Conservation (phyloP, 2,797 vertebrate genomes). For the Hydrolagus colliei region DNA sequence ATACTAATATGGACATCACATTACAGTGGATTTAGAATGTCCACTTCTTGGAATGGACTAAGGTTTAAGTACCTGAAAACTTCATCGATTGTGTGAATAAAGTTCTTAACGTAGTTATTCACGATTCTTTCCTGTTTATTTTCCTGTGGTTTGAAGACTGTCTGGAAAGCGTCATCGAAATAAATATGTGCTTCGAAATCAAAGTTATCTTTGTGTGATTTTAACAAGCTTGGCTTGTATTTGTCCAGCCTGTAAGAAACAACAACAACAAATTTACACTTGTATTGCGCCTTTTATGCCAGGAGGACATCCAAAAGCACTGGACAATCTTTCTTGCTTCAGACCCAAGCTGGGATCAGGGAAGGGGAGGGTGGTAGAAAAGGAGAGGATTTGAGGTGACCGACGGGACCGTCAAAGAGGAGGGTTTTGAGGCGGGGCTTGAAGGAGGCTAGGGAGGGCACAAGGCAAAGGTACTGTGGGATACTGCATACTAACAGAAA, state of each 20-base stretch:
- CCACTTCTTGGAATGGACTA: not conserved
- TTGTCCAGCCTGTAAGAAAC: constrained; percentile 59
- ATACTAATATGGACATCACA: no score
- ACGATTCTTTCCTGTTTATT: constrained; percentile 51
- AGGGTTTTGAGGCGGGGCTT: no score
- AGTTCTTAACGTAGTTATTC: constrained; percentile 57
- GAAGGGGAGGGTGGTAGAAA: no score
- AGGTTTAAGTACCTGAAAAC: constrained; percentile 57
- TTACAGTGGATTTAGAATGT: not conserved
- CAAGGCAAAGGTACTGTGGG: no score
- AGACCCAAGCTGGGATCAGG: no score
- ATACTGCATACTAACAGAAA: no score
- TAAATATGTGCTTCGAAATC: constrained; percentile 67
- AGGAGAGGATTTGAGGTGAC: no score
- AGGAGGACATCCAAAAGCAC: no score
- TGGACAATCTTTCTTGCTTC: no score
- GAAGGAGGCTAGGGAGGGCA: no score
- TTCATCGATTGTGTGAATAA: constrained; percentile 57
- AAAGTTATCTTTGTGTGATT: constrained; percentile 60
- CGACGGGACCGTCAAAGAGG: no score
- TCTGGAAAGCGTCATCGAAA: constrained; percentile 62
- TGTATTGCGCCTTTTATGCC: no score
- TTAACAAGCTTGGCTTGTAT: constrained; percentile 61
- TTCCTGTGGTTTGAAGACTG: not conserved
- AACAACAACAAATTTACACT: not conserved